Conservation (phyloP, 2,888 invertebrate species). For the Callosobruchus maculatus region DNA sequence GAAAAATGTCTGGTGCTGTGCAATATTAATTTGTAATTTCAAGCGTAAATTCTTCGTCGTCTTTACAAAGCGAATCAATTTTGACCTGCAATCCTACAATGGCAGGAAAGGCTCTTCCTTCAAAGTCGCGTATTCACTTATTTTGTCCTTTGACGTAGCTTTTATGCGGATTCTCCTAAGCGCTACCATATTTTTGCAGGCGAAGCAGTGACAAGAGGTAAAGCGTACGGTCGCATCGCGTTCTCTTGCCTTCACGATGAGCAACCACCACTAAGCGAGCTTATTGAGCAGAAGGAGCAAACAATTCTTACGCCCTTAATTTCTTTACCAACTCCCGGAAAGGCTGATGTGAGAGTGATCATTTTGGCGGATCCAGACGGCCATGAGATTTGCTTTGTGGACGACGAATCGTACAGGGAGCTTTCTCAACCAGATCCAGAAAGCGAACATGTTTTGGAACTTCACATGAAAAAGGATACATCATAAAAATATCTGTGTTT, state of each 20-base stretch:
- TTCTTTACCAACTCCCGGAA: conserved; percentile 94
- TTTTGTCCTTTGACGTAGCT: too few species aligned
- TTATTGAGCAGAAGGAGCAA: conserved; percentile 65
- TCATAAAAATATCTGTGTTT: too few species aligned
- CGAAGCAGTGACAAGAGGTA: conserved; percentile 71
- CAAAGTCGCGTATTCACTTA: too few species aligned
- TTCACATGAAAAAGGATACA: conserved; percentile 69
- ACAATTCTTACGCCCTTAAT: conserved; percentile 86
- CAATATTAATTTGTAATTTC: too few species aligned
- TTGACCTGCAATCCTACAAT: too few species aligned
- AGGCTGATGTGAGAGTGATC: conserved; percentile 93
- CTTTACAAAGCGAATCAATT: too few species aligned
- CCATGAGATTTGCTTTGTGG: conserved; percentile 98
- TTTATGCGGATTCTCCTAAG: too few species aligned
- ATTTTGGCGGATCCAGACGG: conserved; percentile 95
- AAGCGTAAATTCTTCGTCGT: too few species aligned
- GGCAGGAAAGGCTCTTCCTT: too few species aligned
- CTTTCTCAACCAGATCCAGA: conserved; percentile 83
- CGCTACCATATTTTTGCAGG: too few species aligned
- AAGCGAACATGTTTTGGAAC: conserved; percentile 74
- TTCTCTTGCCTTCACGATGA: conserved; percentile 81
- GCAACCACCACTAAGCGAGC: conserved; percentile 72
- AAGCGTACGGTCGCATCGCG: conserved; percentile 93
- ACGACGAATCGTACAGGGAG: conserved; percentile 89
- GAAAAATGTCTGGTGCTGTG: too few species aligned